Evolutionary conservation across 2,113 vertebrate genomes (phyloP).

Genomic region (Chlorocebus sabaeus): DNA sequence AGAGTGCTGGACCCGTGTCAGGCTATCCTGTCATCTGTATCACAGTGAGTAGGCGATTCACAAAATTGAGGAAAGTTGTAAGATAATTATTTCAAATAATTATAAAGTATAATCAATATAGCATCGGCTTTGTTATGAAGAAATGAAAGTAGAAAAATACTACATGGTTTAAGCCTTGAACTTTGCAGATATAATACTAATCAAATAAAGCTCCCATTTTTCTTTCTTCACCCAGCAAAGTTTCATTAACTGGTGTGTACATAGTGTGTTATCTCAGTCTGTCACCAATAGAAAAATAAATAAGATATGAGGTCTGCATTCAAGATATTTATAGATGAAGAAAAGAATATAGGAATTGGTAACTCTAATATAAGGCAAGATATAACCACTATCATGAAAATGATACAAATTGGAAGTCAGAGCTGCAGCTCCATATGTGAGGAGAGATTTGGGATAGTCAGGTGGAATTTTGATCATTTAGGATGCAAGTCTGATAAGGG

Average conservation of each 20-base stretch:
- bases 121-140: not conserved
- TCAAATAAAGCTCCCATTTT: not conserved
- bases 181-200: not conserved
- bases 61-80: not conserved
- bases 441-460: not conserved
- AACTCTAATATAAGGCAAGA: not conserved
- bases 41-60: slow-evolving; percentile 87
- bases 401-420: not conserved
- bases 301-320: not conserved
- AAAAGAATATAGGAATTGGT: not conserved
- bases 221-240: not conserved
- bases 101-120: not conserved
- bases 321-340: not conserved
- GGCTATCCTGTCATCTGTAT: slow-evolving; percentile 95
- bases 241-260: not conserved
- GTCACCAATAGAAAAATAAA: not conserved
- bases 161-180: not conserved
- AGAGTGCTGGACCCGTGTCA: slow-evolving; percentile 84
- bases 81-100: not conserved
- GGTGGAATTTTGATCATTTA: not conserved
- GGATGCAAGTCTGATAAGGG: not conserved
- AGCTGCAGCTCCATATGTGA: fast-evolving
- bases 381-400: not conserved
- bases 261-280: not conserved
- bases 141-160: not conserved